Evolutionary conservation across 1,140 invertebrate genomes (phyloP).

Genomic region (Drosophila sp.): DNA sequence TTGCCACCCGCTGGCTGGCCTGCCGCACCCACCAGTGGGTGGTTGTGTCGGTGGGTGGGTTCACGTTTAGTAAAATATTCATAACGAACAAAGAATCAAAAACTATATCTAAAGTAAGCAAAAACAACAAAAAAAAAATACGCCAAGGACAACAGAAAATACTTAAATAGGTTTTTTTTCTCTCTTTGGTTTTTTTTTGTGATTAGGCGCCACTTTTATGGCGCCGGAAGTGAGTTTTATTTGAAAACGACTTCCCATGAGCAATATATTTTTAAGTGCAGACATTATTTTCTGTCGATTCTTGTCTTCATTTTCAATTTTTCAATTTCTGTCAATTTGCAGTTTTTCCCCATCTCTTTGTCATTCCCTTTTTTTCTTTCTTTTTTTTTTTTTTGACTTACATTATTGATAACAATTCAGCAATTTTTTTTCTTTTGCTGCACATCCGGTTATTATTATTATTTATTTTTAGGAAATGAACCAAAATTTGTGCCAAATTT

Average conservation of each 20-base stretch:
- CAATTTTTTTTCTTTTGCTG: neutral
- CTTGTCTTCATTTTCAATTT: neutral
- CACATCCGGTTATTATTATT: conserved; percentile 1
- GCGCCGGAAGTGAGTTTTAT: conserved; percentile 9
- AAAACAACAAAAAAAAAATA: neutral
- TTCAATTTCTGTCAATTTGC: conserved; percentile 3
- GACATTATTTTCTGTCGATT: conserved; percentile 2
- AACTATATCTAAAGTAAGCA: neutral
- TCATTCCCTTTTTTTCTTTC: neutral
- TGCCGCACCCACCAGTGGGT: neutral
- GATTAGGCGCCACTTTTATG: conserved; percentile 11
- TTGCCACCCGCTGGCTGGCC: neutral
- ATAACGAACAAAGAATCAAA: neutral
- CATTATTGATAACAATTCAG: conserved; percentile 5
- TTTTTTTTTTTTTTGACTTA: neutral
- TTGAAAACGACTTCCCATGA: conserved; percentile 3
- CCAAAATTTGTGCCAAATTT: no score
- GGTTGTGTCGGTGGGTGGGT: neutral
- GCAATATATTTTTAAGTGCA: neutral
- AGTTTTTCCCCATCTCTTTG: neutral
- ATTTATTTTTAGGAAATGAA: neutral
- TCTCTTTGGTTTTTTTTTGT: neutral
- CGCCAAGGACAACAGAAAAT: conserved; percentile 5
- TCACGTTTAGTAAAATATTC: neutral
- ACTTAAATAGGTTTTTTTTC: neutral